Conservation (phyloP, 30 jellyfish, hydroid and myxozoan genomes). For the Hydractinia echinata region DNA sequence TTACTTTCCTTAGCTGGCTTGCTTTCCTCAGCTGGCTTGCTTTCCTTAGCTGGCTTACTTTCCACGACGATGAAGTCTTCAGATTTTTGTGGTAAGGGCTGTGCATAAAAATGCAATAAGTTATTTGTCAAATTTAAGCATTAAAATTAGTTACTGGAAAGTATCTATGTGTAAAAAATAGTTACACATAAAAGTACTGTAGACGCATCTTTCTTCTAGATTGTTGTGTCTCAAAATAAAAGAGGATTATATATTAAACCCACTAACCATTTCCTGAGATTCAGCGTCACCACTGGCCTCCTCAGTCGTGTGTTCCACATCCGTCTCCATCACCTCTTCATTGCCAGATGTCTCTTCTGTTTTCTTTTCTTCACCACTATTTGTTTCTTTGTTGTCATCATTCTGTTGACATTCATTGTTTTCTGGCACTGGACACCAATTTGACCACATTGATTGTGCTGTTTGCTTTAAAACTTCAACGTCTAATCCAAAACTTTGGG, state of each 20-base stretch:
- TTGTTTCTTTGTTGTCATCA: no score
- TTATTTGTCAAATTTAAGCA: neutral
- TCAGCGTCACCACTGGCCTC: no score
- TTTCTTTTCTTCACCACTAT: neutral
- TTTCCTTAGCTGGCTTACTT: no score
- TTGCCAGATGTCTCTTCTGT: neutral
- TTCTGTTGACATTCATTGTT: neutral
- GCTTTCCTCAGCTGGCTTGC: no score
- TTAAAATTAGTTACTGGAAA: no score
- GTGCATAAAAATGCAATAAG: neutral
- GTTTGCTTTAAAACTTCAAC: neutral
- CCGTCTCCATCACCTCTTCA: neutral
- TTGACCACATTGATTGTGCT: neutral
- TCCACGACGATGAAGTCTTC: slow-evolving; percentile 52
- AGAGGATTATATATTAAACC: no score
- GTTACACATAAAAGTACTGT: no score
- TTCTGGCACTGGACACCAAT: neutral
- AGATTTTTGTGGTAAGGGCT: slow-evolving; percentile 22
- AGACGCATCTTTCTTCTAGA: no score
- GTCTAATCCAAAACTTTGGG: slow-evolving; percentile 11
- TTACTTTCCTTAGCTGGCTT: no score
- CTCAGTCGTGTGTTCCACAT: neutral
- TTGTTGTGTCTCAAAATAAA: no score
- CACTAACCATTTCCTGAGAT: no score
- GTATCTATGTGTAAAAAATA: no score